Percentiles rank a stretch among this genome's conserved stretches.
phyloP scores from a whole-genome alignment of 2,888 invertebrate species.

The Operophtera brumata region DNA sequence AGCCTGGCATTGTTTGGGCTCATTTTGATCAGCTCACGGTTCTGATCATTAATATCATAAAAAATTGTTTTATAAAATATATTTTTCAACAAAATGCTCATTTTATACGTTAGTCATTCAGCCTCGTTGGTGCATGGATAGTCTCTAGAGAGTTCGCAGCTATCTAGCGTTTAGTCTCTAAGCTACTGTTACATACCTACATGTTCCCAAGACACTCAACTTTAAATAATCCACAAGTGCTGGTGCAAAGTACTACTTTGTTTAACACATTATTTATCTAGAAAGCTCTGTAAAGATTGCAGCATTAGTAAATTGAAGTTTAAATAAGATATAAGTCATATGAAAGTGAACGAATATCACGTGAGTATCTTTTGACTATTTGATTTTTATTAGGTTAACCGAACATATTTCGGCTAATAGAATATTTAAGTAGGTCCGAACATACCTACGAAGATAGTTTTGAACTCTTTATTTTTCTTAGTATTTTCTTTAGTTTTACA shows the following conservation, averaged over 20 bases:
- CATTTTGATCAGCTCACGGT: no score
- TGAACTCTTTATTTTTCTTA: not conserved
- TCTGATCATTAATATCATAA: no score
- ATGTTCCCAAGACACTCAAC: slow-evolving; percentile 14
- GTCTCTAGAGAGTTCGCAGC: not conserved
- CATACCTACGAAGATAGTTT: not conserved
- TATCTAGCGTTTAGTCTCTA: not conserved
- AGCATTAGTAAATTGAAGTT: slow-evolving; percentile 20
- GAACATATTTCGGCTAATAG: not conserved
- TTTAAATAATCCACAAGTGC: slow-evolving; percentile 15
- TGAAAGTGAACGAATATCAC: not conserved
- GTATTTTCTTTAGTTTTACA: not conserved
- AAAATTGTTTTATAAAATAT: no score
- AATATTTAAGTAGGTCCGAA: slow-evolving; percentile 2
- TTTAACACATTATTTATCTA: slow-evolving; percentile 12
- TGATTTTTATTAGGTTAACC: not conserved
- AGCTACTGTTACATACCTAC: not conserved
- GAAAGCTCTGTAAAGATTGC: slow-evolving; percentile 9
- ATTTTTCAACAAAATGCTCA: no score
- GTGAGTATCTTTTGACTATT: not conserved
- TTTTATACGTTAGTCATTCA: not conserved
- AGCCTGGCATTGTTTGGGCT: no score
- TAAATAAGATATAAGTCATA: slow-evolving; percentile 15
- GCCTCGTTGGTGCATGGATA: not conserved
- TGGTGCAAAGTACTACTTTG: slow-evolving; percentile 8